Conservation (phyloP, 1,140 invertebrate genomes). For the Cyclargus thomasi region DNA sequence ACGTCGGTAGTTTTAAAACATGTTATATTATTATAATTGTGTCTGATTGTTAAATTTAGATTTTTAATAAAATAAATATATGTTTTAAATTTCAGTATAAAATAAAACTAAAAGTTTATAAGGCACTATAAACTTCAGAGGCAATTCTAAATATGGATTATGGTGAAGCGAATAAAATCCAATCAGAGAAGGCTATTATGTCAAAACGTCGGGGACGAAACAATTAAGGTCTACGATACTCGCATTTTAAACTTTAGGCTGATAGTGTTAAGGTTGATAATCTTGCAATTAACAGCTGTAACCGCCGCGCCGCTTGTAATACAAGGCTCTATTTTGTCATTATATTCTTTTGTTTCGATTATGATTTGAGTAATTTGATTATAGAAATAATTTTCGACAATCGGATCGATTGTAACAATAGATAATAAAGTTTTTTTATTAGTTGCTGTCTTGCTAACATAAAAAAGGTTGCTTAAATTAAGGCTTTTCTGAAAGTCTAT, state of each 20-base stretch:
- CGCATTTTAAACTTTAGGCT: background rate
- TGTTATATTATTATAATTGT: too few relatives aligned
- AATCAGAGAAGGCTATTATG: conserved; percentile 11
- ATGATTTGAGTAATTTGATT: background rate
- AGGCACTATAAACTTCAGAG: background rate
- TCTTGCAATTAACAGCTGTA: background rate
- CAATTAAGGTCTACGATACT: background rate
- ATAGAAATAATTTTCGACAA: background rate
- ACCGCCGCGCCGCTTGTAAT: background rate
- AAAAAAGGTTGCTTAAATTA: too few relatives aligned
- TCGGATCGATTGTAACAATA: background rate
- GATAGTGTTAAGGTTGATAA: background rate
- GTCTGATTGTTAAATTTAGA: too few relatives aligned
- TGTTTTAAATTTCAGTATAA: too few relatives aligned
- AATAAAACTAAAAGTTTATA: too few relatives aligned
- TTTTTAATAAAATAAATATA: too few relatives aligned
- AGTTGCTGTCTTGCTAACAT: too few relatives aligned
- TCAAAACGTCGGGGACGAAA: background rate
- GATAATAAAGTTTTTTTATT: too few relatives aligned
- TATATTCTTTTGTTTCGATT: background rate
- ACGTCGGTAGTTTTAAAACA: too few relatives aligned
- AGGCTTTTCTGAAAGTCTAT: too few relatives aligned
- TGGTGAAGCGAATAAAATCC: conserved; percentile 3
- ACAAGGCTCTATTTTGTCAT: background rate
- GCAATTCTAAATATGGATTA: background rate